phyloP scores from a whole-genome alignment of 2,797 vertebrate species.

The Aphelocoma californica region DNA sequence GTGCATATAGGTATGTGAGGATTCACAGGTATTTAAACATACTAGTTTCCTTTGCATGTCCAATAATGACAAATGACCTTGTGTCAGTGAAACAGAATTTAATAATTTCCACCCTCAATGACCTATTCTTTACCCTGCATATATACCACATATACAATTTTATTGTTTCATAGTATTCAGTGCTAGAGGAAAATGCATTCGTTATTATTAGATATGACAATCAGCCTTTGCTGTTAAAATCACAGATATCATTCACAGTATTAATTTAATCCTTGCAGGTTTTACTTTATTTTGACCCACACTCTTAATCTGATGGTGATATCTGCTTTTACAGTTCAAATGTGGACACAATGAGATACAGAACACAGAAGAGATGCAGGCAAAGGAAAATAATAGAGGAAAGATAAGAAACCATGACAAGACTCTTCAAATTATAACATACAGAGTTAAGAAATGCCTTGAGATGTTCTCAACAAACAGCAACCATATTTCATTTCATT shows the following conservation, averaged over 20 bases:
- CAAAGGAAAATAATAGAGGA: neutral
- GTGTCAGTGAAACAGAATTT: neutral
- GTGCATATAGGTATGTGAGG: neutral
- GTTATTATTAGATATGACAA: neutral
- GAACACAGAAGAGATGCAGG: neutral
- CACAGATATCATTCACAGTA: neutral
- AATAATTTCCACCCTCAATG: neutral
- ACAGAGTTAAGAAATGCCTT: neutral
- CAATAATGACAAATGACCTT: neutral
- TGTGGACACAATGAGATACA: neutral
- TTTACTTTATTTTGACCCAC: neutral
- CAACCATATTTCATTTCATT: slow-evolving; percentile 34
- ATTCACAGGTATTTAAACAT: neutral
- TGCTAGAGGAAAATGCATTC: neutral
- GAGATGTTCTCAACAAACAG: neutral
- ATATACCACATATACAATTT: neutral
- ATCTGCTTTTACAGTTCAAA: neutral
- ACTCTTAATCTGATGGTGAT: neutral
- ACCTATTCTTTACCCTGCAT: neutral
- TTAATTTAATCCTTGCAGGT: neutral
- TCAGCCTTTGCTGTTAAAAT: neutral
- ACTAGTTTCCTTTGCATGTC: neutral
- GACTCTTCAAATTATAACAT: neutral
- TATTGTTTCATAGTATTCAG: neutral
- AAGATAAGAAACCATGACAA: neutral